Percentiles rank a stretch among this genome's conserved stretches.
phyloP scores from a whole-genome alignment of 2,888 invertebrate genomes.

The Nowickia ferox region DNA sequence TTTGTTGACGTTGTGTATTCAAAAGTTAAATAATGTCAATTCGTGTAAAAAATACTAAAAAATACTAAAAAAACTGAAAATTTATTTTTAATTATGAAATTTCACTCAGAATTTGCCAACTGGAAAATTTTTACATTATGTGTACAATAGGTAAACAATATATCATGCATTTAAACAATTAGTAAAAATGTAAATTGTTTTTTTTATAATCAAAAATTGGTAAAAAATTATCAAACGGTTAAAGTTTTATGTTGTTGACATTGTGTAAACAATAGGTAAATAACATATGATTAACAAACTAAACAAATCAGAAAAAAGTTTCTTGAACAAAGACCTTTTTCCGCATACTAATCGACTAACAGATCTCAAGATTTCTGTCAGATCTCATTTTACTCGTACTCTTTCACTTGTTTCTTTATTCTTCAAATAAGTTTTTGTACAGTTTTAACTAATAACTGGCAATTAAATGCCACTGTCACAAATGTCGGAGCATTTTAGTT shows the following conservation, averaged over 20 bases:
- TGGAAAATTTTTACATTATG: background rate
- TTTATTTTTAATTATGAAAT: background rate
- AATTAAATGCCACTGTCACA: constrained; percentile 66
- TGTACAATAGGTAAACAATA: background rate
- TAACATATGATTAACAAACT: too few relatives aligned
- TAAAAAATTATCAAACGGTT: background rate
- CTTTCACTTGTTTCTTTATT: background rate
- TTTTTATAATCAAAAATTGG: background rate
- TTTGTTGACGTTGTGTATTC: constrained; percentile 9
- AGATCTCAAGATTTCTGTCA: background rate
- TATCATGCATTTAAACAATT: background rate
- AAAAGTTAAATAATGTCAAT: background rate
- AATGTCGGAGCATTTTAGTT: constrained; percentile 55
- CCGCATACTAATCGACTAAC: background rate
- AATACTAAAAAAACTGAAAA: too few relatives aligned
- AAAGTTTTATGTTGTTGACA: constrained; percentile 14
- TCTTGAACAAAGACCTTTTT: background rate
- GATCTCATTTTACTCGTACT: background rate
- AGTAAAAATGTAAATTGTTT: background rate
- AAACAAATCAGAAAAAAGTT: background rate
- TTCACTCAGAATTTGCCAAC: background rate
- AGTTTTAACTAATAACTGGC: constrained; percentile 52
- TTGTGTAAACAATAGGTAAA: background rate
- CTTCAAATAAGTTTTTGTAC: background rate
- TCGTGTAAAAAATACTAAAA: background rate